These are phyloP conservation scores for Drosophila siamana DNA, from an alignment of 2,888 invertebrate genomes.

Conservation along the genomic window DNA sequence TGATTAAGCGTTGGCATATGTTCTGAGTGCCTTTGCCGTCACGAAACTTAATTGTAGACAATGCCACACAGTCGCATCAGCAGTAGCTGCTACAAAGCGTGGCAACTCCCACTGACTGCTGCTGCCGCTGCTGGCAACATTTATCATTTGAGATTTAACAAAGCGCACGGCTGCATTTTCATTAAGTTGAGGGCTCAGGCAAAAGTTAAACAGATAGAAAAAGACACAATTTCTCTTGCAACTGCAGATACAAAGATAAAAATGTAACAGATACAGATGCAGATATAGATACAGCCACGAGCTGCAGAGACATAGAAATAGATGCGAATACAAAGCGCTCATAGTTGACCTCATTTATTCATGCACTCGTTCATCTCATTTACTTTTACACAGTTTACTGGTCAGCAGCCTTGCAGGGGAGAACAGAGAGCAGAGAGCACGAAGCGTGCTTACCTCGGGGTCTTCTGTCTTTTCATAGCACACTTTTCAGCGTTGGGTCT, in stretches of 20 bases:
- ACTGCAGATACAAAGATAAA: not conserved
- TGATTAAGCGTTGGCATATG: conserved; percentile 73
- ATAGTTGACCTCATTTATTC: conserved; percentile 17
- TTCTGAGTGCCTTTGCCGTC: conserved; percentile 54
- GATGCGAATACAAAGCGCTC: conserved; percentile 16
- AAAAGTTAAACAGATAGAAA: conserved; percentile 55
- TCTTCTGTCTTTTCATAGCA: conserved; percentile 10
- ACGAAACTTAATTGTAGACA: conserved; percentile 74
- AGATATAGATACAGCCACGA: not conserved
- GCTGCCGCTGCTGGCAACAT: conserved; percentile 31
- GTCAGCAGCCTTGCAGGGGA: not conserved
- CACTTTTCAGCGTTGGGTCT: conserved; percentile 15
- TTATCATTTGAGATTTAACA: conserved; percentile 57
- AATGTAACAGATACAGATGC: not conserved
- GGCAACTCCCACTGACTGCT: conserved; percentile 32
- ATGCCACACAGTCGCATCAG: conserved; percentile 37
- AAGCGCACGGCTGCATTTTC: conserved; percentile 66
- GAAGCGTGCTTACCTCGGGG: not conserved
- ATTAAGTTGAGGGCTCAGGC: conserved; percentile 63
- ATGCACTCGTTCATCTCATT: conserved; percentile 20
- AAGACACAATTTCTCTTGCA: conserved; percentile 15
- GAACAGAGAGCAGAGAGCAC: not conserved
- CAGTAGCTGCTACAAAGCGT: not conserved
- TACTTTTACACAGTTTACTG: conserved; percentile 23
- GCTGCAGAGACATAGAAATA: conserved; percentile 9